Percentiles rank a stretch among this genome's conserved stretches.
phyloP scores from a whole-genome alignment of 2,888 invertebrate species.

The Ornithoptera priamus region DNA sequence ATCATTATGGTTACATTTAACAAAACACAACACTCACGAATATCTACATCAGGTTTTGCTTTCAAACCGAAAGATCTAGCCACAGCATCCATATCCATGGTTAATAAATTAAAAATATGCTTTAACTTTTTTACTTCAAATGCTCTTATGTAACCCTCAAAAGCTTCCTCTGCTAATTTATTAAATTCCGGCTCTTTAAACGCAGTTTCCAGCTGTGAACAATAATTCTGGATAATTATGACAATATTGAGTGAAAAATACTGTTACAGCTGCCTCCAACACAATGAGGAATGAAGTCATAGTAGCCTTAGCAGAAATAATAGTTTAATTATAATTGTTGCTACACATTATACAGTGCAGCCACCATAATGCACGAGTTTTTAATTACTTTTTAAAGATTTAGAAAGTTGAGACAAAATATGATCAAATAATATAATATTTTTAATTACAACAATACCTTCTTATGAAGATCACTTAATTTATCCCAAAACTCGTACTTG shows the following conservation, averaged over 20 bases:
- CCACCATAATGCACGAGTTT: too few species aligned
- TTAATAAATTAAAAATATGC: constrained; percentile 93
- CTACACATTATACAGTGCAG: too few species aligned
- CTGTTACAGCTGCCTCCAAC: too few species aligned
- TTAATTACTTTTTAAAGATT: too few species aligned
- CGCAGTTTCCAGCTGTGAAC: constrained; percentile 91
- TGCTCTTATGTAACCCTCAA: constrained; percentile 95
- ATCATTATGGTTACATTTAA: too few species aligned
- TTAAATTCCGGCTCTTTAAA: constrained; percentile 93
- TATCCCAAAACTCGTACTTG: constrained; percentile 83
- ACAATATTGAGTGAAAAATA: too few species aligned
- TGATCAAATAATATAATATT: background rate
- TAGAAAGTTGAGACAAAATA: too few species aligned
- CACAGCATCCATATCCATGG: constrained; percentile 91
- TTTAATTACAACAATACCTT: constrained; percentile 47
- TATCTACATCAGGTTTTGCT: constrained; percentile 94
- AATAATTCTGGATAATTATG: background rate
- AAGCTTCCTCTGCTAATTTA: constrained; percentile 95
- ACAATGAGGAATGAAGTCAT: too few species aligned
- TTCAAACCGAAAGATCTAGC: constrained; percentile 95
- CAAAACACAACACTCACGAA: constrained; percentile 80
- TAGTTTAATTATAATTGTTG: too few species aligned
- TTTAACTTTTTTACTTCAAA: constrained; percentile 98
- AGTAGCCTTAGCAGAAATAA: too few species aligned
- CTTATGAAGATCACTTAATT: constrained; percentile 60